Conservation (phyloP, 2,113 vertebrate species). For the Colaptes auratus region DNA sequence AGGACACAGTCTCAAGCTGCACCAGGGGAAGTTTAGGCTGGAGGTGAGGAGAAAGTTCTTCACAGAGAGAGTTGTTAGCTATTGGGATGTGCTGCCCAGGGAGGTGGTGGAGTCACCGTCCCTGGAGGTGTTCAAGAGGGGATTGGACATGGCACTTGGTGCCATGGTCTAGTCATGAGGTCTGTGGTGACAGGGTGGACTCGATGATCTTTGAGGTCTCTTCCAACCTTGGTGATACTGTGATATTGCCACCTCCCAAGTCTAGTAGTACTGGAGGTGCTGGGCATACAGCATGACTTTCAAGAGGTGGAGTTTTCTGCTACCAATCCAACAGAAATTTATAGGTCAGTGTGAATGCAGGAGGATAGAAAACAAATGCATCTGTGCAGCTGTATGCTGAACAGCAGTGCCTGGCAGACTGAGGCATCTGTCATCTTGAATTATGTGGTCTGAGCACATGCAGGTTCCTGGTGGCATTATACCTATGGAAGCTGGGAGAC, state of each 20-base stretch:
- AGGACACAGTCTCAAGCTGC: too few species aligned
- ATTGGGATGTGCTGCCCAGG: too few species aligned
- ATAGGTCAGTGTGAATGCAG: background rate
- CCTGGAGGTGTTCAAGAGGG: too few species aligned
- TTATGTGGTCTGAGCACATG: background rate
- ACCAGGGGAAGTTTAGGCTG: too few species aligned
- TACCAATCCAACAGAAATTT: background rate
- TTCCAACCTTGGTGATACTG: too few species aligned
- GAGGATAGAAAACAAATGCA: background rate
- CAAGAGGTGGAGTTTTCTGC: background rate
- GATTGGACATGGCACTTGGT: too few species aligned
- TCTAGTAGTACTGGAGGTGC: background rate
- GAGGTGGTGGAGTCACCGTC: too few species aligned
- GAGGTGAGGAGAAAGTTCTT: too few species aligned
- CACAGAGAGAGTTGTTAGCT: too few species aligned
- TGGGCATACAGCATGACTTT: background rate
- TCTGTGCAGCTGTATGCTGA: background rate
- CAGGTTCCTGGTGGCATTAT: background rate
- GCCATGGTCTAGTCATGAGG: too few species aligned
- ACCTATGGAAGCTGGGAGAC: background rate
- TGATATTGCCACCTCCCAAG: background rate
- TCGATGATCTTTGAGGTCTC: too few species aligned
- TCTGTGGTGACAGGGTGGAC: too few species aligned
- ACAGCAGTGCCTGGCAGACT: background rate
- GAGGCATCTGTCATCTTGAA: background rate